phyloP scores from a whole-genome alignment of 2,113 vertebrate genomes.

The Apistogramma diplotaenia region DNA sequence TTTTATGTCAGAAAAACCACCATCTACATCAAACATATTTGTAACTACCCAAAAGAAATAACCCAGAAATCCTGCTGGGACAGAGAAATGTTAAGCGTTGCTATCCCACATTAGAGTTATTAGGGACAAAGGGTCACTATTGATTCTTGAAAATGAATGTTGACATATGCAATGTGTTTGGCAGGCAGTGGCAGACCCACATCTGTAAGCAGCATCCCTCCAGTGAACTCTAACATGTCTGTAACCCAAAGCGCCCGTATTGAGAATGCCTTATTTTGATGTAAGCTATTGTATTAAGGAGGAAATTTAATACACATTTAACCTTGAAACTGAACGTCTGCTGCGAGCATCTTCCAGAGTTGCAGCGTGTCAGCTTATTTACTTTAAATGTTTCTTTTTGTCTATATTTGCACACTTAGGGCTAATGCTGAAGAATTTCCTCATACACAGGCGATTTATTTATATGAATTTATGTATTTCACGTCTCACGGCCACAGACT shows the following conservation, averaged over 20 bases:
- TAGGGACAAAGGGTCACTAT: constrained; percentile 50
- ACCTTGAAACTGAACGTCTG: neutral
- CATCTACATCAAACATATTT: constrained; percentile 21
- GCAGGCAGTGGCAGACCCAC: constrained; percentile 38
- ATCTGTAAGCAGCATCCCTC: constrained; percentile 42
- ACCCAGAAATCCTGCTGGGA: constrained; percentile 3
- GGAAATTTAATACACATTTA: neutral
- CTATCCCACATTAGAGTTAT: constrained; percentile 31
- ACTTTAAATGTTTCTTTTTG: neutral
- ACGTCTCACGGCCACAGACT: neutral
- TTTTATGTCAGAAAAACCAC: constrained; percentile 12
- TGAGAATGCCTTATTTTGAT: neutral
- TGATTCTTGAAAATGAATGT: constrained; percentile 52
- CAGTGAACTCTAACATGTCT: constrained; percentile 35
- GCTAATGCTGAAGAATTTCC: neutral
- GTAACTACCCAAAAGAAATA: constrained; percentile 17
- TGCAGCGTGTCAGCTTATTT: neutral
- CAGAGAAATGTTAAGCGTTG: constrained; percentile 1
- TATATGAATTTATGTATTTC: neutral
- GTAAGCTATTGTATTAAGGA: neutral
- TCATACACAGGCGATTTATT: neutral
- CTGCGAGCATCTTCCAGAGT: neutral
- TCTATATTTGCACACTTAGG: neutral
- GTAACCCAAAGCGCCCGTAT: constrained; percentile 11
- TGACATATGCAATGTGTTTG: constrained; percentile 48